Evolutionary conservation across 2,797 vertebrate genomes (phyloP).

Genomic region (Amblyraja radiata): DNA sequence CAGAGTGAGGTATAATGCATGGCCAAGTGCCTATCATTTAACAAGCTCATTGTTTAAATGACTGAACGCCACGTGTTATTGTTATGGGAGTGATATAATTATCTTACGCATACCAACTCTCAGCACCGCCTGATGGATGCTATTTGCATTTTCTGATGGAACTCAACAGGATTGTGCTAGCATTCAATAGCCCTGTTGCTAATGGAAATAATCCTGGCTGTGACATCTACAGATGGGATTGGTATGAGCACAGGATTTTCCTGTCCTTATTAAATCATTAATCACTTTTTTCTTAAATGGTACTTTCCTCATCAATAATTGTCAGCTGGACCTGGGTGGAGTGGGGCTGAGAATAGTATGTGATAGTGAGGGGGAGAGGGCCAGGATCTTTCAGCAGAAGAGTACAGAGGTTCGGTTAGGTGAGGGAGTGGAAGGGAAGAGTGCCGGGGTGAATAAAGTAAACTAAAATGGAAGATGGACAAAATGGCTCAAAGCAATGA

Average conservation of each 20-base stretch:
- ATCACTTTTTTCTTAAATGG: no score
- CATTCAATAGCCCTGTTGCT: background rate
- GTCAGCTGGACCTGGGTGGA: background rate
- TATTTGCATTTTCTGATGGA: background rate
- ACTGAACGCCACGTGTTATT: background rate
- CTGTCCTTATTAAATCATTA: no score
- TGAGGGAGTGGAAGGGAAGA: background rate
- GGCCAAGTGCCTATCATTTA: no score
- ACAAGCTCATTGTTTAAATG: background rate
- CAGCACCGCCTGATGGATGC: background rate
- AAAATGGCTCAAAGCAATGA: no score
- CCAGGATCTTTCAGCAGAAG: background rate
- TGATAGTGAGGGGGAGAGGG: background rate
- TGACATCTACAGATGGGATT: background rate
- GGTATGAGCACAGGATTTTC: no score
- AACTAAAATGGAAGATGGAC: no score
- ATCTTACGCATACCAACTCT: background rate
- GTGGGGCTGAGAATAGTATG: background rate
- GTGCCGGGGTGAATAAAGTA: background rate
- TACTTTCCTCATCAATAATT: background rate
- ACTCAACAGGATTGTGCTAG: background rate
- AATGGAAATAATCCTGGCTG: background rate
- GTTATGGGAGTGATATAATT: background rate
- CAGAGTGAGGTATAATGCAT: background rate
- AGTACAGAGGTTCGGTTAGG: background rate